Evolutionary conservation across 2,888 invertebrate genomes (phyloP).

Genomic region (Vandiemenella viatica): DNA sequence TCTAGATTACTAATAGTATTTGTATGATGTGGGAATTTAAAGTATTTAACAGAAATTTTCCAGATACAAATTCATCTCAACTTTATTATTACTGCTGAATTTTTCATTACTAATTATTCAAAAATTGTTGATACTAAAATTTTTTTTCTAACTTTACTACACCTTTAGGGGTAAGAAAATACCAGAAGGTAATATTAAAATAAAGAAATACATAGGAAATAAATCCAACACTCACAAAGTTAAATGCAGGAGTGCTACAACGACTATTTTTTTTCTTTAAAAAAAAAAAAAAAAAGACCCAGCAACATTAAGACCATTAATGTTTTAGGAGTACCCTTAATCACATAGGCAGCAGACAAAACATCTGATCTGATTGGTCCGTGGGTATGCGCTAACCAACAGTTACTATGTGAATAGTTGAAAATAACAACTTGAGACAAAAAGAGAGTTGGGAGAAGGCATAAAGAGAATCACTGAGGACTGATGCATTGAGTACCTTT

Average conservation of each 20-base stretch:
- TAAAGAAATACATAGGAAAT: too few relatives aligned
- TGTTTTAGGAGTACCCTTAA: not conserved
- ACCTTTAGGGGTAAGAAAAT: too few relatives aligned
- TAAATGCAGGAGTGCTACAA: too few relatives aligned
- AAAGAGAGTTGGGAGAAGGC: not conserved
- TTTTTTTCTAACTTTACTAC: too few relatives aligned
- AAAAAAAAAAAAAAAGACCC: not conserved
- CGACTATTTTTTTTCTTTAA: not conserved
- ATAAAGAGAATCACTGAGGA: not conserved
- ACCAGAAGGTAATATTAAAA: too few relatives aligned
- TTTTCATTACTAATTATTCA: too few relatives aligned
- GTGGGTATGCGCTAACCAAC: not conserved
- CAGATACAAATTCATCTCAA: too few relatives aligned
- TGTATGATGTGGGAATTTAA: too few relatives aligned
- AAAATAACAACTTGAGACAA: not conserved
- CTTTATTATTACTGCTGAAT: too few relatives aligned
- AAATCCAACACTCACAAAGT: too few relatives aligned
- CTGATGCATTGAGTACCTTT: not conserved
- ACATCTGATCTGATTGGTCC: not conserved
- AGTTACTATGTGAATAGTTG: not conserved
- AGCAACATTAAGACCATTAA: not conserved
- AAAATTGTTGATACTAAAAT: too few relatives aligned
- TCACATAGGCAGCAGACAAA: not conserved
- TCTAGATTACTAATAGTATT: not conserved
- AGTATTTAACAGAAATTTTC: too few relatives aligned